phyloP scores from a whole-genome alignment of 2,113 vertebrate species.

The Ctenomys sociabilis region DNA sequence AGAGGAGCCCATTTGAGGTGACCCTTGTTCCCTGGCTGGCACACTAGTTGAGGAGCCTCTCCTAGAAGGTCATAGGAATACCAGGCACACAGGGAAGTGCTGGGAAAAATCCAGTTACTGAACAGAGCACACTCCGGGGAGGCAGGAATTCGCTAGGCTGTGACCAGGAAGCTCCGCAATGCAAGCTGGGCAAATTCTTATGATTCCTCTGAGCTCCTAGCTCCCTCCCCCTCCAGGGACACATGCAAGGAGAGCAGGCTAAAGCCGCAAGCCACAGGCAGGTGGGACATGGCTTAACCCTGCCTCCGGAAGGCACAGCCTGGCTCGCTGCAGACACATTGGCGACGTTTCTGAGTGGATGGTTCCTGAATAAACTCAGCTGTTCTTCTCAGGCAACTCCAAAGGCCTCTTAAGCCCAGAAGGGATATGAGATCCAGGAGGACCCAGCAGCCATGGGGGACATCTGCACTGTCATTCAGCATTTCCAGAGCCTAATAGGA shows the following conservation, averaged over 20 bases:
- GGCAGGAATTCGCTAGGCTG: background rate
- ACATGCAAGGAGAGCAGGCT: background rate
- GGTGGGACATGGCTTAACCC: too few relatives aligned
- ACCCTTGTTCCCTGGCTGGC: background rate
- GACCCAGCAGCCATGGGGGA: background rate
- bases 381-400: background rate
- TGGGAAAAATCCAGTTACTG: background rate
- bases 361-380: background rate
- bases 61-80: constrained; percentile 13
- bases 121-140: background rate
- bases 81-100: background rate
- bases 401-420: background rate
- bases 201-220: background rate
- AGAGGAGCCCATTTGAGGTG: background rate
- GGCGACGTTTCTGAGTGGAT: background rate
- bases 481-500: background rate
- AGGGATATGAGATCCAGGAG: background rate
- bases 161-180: background rate
- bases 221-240: background rate
- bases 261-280: background rate
- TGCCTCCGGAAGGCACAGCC: background rate
- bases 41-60: background rate
- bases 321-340: background rate
- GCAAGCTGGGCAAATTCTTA: background rate
- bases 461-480: background rate